Conservation (phyloP, 2,888 invertebrate species). For the Dasysyrphus tricinctus region DNA sequence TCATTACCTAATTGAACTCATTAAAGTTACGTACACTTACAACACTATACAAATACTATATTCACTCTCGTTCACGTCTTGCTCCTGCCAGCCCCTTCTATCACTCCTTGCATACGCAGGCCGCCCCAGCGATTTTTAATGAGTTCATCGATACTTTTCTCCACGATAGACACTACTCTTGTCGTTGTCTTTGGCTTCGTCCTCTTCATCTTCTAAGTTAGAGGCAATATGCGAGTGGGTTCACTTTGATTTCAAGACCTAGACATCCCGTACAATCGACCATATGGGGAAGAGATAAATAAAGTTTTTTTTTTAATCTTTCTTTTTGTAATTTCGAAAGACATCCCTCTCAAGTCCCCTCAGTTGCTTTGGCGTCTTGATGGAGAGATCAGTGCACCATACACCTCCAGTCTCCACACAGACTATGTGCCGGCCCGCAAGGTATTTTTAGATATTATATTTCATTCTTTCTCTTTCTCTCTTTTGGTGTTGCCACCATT, state of each 20-base stretch:
- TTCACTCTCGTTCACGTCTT: not conserved
- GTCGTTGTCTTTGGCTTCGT: slow-evolving; percentile 17
- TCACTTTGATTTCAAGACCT: slow-evolving; percentile 34
- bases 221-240: slow-evolving; percentile 43
- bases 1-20: slow-evolving; percentile 74
- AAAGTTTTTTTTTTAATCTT: slow-evolving; percentile 46
- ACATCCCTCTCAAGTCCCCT: slow-evolving; percentile 13
- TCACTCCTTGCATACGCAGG: slow-evolving; percentile 37
- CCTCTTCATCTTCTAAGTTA: slow-evolving; percentile 30
- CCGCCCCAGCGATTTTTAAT: slow-evolving; percentile 60
- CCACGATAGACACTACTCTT: slow-evolving; percentile 55
- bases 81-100: not conserved
- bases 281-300: slow-evolving; percentile 62
- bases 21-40: slow-evolving; percentile 61
- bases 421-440: slow-evolving; percentile 35
- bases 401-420: slow-evolving; percentile 44
- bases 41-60: slow-evolving; percentile 3
- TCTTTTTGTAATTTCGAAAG: slow-evolving; percentile 11
- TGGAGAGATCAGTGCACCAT: slow-evolving; percentile 64
- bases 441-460: slow-evolving; percentile 72
- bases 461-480: slow-evolving; percentile 30
- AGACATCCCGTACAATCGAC: slow-evolving; percentile 38
- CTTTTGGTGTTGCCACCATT: slow-evolving; percentile 48
- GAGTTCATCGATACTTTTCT: slow-evolving; percentile 72
- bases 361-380: slow-evolving; percentile 51